Evolutionary conservation across 2,113 vertebrate species (phyloP), one percentile per base, ranked within the genome.

Genomic region (Scartelaos histophorus): DNA sequence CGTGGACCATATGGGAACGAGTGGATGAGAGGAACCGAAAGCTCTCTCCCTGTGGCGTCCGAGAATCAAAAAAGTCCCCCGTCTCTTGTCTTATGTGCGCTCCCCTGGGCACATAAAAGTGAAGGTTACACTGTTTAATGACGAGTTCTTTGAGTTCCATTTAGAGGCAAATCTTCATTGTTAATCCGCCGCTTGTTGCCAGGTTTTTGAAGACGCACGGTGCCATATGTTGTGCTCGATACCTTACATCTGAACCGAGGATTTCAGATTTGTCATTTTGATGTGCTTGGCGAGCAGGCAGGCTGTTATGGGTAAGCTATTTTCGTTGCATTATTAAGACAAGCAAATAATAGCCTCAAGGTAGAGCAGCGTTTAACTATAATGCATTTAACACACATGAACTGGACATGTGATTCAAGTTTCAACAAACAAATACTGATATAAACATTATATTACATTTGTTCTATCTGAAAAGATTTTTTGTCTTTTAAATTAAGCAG

Each of bases 1-100:
- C 92, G 80, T 87, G 83, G 67, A 88, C 91, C 93, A 94, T 93
- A 93, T 92, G 93, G 92, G 89, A 89, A 88, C 85, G 89, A 78
- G 87, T 74, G 89, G 83, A 90, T 88, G 89, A 92, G 87, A 89
- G 84, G 85, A 89, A 82, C 75, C 86, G 77, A 83, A 87, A 84
- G 87, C 79, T 83, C 75, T 78, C 75, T 91, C 90, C 79, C 80
- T 84, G 88, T 76, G 75, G 85, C 78, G 73, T 80, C 25, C 74
- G 83, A 80, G 81, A 86, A 89, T 87, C 79, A 88, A 89, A 85
- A 82, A 80, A 82, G 78, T 64, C 64, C 61, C 67, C 73, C 71
- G 53, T 71, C 81, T 86, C 85, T 83, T 79, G 75, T 88, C 84
- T 79, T 49, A 61, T 61, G 68, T 82, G 72, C 57, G 65, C 73